A percentile compares a stretch with the other conserved stretches of the same genome.
phyloP scores from a whole-genome alignment of 2,113 vertebrate species.

The Sprattus sprattus region DNA sequence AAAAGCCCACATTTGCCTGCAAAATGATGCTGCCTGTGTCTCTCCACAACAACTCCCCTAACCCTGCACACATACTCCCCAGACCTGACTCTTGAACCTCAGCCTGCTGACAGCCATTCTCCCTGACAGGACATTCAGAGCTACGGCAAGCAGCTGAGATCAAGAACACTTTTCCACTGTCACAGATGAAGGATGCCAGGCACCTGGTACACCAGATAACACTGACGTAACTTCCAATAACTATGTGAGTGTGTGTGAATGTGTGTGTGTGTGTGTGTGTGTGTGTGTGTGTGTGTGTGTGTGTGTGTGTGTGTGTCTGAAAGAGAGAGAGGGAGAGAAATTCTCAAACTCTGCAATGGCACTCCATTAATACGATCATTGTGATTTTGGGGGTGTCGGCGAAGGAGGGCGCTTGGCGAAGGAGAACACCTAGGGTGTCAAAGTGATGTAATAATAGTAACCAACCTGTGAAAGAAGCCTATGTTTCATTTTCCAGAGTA shows the following conservation, averaged over 20 bases:
- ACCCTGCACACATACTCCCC: constrained; percentile 29
- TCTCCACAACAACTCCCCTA: background rate
- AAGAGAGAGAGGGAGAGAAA: background rate
- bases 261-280: constrained; percentile 40
- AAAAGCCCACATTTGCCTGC: constrained; percentile 50
- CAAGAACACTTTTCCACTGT: constrained; percentile 29
- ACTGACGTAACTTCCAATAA: constrained; percentile 39
- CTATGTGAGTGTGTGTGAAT: background rate
- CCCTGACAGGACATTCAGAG: constrained; percentile 51
- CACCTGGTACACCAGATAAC: constrained; percentile 45
- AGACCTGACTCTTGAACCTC: constrained; percentile 58
- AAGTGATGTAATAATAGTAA: constrained; percentile 73
- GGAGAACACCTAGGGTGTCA: constrained; percentile 54
- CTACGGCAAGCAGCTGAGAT: constrained; percentile 48
- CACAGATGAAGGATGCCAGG: constrained; percentile 45
- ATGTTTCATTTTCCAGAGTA: constrained; percentile 70
- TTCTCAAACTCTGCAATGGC: background rate
- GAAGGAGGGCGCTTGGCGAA: constrained; percentile 30
- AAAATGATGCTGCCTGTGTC: constrained; percentile 48
- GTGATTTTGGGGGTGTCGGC: background rate
- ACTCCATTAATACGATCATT: background rate
- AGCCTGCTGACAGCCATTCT: constrained; percentile 54
- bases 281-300: constrained; percentile 16
- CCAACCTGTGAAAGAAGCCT: constrained; percentile 69
- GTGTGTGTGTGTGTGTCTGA: constrained; percentile 15